Conservation (phyloP, 92 coral and sea anemone genomes). For the Phenganax marumi region DNA sequence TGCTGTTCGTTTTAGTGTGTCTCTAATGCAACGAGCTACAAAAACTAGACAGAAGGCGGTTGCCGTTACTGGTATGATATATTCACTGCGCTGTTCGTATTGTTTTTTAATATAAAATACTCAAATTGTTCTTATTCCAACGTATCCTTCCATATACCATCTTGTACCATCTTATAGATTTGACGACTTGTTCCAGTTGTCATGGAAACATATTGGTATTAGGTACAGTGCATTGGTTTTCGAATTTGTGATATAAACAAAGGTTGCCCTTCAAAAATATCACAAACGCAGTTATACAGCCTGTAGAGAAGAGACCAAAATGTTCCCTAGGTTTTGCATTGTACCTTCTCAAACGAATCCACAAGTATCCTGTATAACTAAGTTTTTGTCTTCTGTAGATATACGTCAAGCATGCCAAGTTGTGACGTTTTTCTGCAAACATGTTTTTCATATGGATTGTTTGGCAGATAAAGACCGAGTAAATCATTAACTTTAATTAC, state of each 20-base stretch:
- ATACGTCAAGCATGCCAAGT: slow-evolving; percentile 76
- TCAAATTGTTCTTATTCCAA: not conserved
- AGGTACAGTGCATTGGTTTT: not conserved
- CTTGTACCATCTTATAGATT: not conserved
- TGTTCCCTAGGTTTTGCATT: too few relatives aligned
- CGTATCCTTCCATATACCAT: not conserved
- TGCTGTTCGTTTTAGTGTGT: slow-evolving; percentile 61
- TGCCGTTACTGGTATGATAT: slow-evolving; percentile 74
- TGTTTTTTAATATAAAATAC: not conserved
- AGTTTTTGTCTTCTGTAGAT: slow-evolving; percentile 49
- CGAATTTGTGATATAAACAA: too few relatives aligned
- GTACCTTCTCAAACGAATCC: not conserved
- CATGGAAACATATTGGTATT: slow-evolving; percentile 11
- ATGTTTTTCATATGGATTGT: slow-evolving; percentile 85
- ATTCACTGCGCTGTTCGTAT: not conserved
- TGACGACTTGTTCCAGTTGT: slow-evolving; percentile 33
- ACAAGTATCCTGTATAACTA: not conserved
- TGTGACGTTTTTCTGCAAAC: slow-evolving; percentile 85
- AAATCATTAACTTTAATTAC: not conserved
- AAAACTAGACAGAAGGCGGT: slow-evolving; percentile 88
- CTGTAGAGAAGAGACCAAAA: too few relatives aligned
- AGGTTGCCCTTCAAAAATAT: too few relatives aligned
- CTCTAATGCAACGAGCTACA: slow-evolving; percentile 81
- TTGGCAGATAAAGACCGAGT: slow-evolving; percentile 76
- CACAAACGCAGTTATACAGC: too few relatives aligned